Evolutionary conservation across 2,888 invertebrate genomes (phyloP).

Genomic region (Drosophila falleni): DNA sequence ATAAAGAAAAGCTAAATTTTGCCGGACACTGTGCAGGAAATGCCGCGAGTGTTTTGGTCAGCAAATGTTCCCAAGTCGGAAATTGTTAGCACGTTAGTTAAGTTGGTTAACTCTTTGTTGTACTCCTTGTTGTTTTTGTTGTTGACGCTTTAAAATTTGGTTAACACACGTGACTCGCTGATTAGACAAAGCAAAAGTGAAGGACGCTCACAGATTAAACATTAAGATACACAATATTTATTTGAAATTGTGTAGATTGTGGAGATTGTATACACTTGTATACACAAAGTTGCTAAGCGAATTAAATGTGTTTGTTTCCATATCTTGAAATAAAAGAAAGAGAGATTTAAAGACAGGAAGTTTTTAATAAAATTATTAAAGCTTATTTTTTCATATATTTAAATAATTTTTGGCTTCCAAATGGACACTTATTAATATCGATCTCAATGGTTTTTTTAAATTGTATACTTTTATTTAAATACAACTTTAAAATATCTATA

Average conservation of each 20-base stretch:
- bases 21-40: constrained; percentile 62
- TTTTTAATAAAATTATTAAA: neutral
- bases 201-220: constrained; percentile 34
- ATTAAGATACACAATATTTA: neutral
- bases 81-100: constrained; percentile 81
- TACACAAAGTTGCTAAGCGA: neutral
- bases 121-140: constrained; percentile 9
- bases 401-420: too few species aligned
- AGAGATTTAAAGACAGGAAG: neutral
- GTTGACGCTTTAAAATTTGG: constrained; percentile 43
- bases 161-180: constrained; percentile 59
- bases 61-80: constrained; percentile 65
- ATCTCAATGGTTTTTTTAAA: too few species aligned
- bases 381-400: too few species aligned
- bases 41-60: constrained; percentile 69
- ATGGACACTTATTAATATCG: too few species aligned
- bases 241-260: constrained; percentile 1
- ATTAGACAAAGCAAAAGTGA: constrained; percentile 45
- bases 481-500: too few species aligned
- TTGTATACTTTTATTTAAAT: too few species aligned
- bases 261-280: neutral
- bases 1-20: constrained; percentile 17
- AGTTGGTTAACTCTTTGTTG: constrained; percentile 52
- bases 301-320: neutral
- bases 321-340: neutral